Conservation (phyloP, 2,797 vertebrate genomes). For the Hylomyscus alleni region DNA sequence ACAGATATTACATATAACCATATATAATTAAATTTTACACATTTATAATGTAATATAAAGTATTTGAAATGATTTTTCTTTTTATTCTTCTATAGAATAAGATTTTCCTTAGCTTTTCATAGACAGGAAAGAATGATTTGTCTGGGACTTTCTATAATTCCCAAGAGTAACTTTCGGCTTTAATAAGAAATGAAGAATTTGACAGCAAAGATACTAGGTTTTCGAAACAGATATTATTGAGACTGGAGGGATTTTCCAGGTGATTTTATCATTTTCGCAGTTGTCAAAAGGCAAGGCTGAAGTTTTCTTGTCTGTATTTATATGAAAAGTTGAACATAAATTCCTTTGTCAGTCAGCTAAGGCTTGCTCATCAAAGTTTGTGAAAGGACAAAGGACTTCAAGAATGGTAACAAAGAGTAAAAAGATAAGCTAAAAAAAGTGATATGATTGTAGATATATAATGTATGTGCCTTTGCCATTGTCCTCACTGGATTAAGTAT, state of each 20-base stretch:
- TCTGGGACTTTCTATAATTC: background rate
- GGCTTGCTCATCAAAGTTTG: background rate
- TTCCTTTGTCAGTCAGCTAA: background rate
- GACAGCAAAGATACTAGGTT: background rate
- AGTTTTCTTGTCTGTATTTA: background rate
- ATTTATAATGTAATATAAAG: background rate
- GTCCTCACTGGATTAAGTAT: background rate
- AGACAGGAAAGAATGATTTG: background rate
- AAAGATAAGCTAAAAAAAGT: background rate
- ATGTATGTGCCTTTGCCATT: background rate
- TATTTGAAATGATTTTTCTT: background rate
- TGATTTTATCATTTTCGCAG: background rate
- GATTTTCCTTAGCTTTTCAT: background rate
- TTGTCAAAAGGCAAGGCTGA: background rate
- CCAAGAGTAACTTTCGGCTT: background rate
- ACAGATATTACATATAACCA: too few species aligned
- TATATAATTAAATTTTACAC: background rate
- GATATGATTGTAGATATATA: background rate
- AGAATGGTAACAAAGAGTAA: background rate
- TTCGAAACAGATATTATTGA: background rate
- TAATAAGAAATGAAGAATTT: conserved; percentile 31
- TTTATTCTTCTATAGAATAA: background rate
- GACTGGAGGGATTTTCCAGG: background rate
- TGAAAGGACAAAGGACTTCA: background rate
- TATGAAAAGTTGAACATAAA: background rate